Evolutionary conservation across 2,888 invertebrate species (phyloP), one percentile per base, ranked within the genome.

Genomic region (Ectemnius continuus): DNA sequence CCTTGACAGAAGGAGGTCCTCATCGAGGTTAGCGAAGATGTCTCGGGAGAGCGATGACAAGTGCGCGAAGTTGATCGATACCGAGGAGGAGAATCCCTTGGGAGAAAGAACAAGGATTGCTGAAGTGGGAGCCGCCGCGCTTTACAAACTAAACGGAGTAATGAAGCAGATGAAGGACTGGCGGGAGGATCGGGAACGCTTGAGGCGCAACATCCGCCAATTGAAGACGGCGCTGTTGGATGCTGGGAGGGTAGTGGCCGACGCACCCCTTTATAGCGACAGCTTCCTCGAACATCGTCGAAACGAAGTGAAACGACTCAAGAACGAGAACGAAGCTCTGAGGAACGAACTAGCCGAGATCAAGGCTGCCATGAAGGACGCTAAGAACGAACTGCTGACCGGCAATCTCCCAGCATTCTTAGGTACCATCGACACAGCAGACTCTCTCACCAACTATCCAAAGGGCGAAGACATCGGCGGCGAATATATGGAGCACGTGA

Each of bases 121-220:
- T 5, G 70, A 70, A 26, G 75, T 73, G 6, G 71, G 80, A 0
- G 63, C 82, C 1, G 47, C 71, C 26, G 78, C 81, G 6, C 23
- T 83, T 47, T 70, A 67, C 61, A 74, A 75, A 26, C 59, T 82
- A 62, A 79, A 83, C 48, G 46, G 65, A 59, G 73, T 75, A 71
- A 81, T 78, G 72, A 75, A 59, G 65, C 77, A 76, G 61, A 75
- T 79, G 74, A 78, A 59, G 57, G 62, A 76, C 23, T 76, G 85
- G 79, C 75, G 73, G 2, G 73, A 78, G 2, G 82, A 86, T 46
- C 77, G 78, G 18, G 65, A 69, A 46, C 76, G 67, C n/a, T 67
- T 85, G 20, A 67, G 73, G 20, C 78, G 72, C 13, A 81, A 86
- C 65, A 76, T 86, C 57, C 73, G 67, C 67, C 73, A 79, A 2